A percentile compares a stretch with the other conserved stretches of the same genome.
Evolutionary conservation across 2,113 vertebrate genomes (phyloP).

Genomic region (Hippocampus barbouri): DNA sequence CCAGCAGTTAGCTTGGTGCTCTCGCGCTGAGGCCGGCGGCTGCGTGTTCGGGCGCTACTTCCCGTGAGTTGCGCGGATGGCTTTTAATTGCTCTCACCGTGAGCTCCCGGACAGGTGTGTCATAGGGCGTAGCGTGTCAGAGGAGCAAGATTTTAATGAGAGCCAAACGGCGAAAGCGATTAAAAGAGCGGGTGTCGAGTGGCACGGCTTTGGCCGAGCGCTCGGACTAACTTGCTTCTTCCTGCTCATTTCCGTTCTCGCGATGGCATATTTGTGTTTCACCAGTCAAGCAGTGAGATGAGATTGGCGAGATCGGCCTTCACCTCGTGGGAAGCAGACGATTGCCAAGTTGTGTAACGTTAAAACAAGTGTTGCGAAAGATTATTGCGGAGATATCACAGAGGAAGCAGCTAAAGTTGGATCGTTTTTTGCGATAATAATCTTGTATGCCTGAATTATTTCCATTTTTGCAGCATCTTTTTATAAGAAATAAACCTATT

Average conservation of each 20-base stretch:
- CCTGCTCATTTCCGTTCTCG: constrained; percentile 10
- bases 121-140: neutral
- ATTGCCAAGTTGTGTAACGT: too few relatives aligned
- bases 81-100: constrained; percentile 50
- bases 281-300: too few relatives aligned
- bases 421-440: too few relatives aligned
- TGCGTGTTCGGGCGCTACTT: neutral
- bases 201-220: constrained; percentile 9
- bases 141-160: constrained; percentile 9
- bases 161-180: neutral
- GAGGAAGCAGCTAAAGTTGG: too few relatives aligned
- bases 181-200: constrained; percentile 17
- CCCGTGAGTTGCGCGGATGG: neutral
- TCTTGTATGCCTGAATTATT: too few relatives aligned
- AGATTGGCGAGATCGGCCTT: too few relatives aligned
- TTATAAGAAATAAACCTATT: too few relatives aligned
- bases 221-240: constrained; percentile 3
- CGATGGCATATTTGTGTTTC: constrained; percentile 2
- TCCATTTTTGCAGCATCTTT: too few relatives aligned
- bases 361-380: too few relatives aligned
- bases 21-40: neutral
- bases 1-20: neutral
- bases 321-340: too few relatives aligned
- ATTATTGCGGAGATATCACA: too few relatives aligned
- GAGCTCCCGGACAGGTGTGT: constrained; percentile 19